Evolutionary conservation across 1,140 invertebrate species (phyloP), one percentile per base, ranked within the genome.

Genomic region (Anoplolepis gracilipes): DNA sequence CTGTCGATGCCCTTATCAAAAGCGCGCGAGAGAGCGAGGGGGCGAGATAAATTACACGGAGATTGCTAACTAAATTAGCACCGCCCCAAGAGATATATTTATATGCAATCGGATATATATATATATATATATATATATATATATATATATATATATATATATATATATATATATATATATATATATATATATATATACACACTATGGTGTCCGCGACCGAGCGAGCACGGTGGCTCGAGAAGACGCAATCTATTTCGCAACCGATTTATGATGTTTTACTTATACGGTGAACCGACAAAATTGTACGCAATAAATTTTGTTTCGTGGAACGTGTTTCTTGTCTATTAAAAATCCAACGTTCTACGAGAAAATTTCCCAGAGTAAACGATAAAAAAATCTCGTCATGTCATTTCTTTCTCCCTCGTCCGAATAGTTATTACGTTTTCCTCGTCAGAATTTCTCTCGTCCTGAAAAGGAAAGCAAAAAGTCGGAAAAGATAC

Each of bases 401-500:
- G 16, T 59, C 28, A 22, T 30, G 8, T 22, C 7, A 5, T 4
- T 19, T 28, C 2, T 67, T 42, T 85, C 42, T 36, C 5, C 11
- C 49, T 11, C 33, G 33, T 57, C 61, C 64, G 33, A 69, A 81
- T 42, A 57, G 57, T 57, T 81, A n/a, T n/a, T 33, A 39, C 30
- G 62, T 22, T 8, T 33, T 28, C 16, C 6, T 64, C 39, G 6
- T 36, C 10, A 1, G 7, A 22, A 25, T 39, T 33, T 59, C 22
- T 59, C 22, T 46, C 33, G 16, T 16, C 11, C n/a, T 19, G 57
- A 49, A 42, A 33, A 42, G 28, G 16, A 28, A 46, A 39, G 77
- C 33, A 72, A 88, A 55, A 85, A 89, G 91, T 90, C 73, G 86
- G 65, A 88, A 89, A 6, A 90, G 90, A 87, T 89, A 88, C 87